Conservation (phyloP, 1,140 invertebrate genomes). For the Palaemon carinicauda region DNA sequence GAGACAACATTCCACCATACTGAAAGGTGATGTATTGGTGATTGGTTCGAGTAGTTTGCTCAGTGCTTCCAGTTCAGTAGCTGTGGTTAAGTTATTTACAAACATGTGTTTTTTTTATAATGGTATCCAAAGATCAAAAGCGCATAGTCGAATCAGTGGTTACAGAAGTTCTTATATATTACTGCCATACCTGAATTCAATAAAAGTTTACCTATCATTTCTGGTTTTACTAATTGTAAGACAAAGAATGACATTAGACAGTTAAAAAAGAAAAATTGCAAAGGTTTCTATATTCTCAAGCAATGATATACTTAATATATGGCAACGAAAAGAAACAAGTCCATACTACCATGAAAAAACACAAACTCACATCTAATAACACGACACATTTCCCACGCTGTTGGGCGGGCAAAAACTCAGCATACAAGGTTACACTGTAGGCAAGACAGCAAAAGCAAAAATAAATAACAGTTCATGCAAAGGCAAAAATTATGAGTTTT, state of each 20-base stretch:
- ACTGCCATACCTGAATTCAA: neutral
- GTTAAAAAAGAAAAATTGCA: too few relatives aligned
- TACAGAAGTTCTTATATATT: too few relatives aligned
- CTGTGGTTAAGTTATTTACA: too few relatives aligned
- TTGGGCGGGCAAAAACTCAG: conserved; percentile 92
- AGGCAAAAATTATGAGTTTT: neutral
- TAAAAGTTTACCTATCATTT: neutral
- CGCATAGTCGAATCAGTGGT: too few relatives aligned
- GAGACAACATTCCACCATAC: too few relatives aligned
- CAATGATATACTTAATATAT: neutral
- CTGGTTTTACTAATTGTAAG: neutral
- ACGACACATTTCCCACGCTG: conserved; percentile 94
- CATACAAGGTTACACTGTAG: conserved; percentile 91
- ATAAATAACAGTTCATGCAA: neutral
- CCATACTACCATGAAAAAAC: neutral
- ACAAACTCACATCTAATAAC: conserved; percentile 84
- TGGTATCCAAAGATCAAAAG: too few relatives aligned
- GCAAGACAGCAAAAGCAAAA: conserved; percentile 58
- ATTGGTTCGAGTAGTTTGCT: too few relatives aligned
- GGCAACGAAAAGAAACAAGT: too few relatives aligned
- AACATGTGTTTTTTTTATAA: too few relatives aligned
- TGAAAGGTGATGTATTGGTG: too few relatives aligned
- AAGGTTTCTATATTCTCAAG: neutral
- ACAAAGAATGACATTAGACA: too few relatives aligned
- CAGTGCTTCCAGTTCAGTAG: too few relatives aligned